Evolutionary conservation across 2,888 invertebrate genomes (phyloP), one percentile per base, ranked within the genome.

Genomic region (Erebia palarica): DNA sequence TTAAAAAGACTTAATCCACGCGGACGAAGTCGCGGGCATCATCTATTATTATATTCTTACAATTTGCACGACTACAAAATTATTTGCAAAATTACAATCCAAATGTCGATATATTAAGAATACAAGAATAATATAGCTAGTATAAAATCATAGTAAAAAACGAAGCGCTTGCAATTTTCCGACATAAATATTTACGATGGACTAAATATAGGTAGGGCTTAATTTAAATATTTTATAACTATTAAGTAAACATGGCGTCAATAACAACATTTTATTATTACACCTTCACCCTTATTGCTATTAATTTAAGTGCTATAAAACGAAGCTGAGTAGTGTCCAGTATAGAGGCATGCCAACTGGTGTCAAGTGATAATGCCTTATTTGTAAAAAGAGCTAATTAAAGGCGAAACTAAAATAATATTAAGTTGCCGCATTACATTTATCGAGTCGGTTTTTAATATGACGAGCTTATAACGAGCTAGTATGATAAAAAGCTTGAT

Each of bases 321-420:
- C 13, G 27, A 11, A 14, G 57, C 13, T 63, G 21, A 47, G 49
- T 0, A 10, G 18, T 13, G 21, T 9, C 51, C 36, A 18, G 55
- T 16, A 16, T 9, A 9, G 42, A 16, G 55, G 63, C 58, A 51
- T 65, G 57, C 63, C 65, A 70, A 71, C 73, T 74, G 70, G 77
- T 73, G 75, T 73, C 74, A 76, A 76, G 72, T 75, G 69, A 75
- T 77, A 75, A 73, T 60, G 44, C 77, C 77, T 68, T 79, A 74
- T 77, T 69, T 65, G 76, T 72, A 65, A 61, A 72, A 71, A 71
- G 74, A 67, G 74, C 76, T 79, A 79, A 79, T 80, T 79, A 79
- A 79, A 76, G 73, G 75, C 77, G 72, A 76, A 75, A 73, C 70
- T 75, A 75, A 76, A 79, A 78, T 78, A 75, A 76, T 78, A 78